Evolutionary conservation across 2,113 vertebrate species (phyloP).

Genomic region (Chloebia gouldiae): DNA sequence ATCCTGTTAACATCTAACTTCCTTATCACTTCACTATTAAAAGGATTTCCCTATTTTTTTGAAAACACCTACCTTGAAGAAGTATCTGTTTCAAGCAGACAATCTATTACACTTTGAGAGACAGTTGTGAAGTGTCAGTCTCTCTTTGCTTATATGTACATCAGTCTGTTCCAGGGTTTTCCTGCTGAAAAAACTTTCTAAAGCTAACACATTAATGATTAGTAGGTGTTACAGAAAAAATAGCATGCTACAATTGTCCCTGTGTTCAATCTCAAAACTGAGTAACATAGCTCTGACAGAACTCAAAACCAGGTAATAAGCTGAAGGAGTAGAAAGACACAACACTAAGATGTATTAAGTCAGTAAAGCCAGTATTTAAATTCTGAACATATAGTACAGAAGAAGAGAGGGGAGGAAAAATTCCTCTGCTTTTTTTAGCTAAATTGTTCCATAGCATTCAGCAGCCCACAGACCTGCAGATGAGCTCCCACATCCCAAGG

Average conservation of each 20-base stretch:
- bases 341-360: neutral
- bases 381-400: neutral
- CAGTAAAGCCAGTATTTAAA: neutral
- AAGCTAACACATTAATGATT: neutral
- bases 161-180: neutral
- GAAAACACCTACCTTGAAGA: neutral
- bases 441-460: neutral
- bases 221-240: neutral
- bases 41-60: neutral
- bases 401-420: neutral
- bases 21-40: neutral
- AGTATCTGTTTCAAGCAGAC: neutral
- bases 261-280: neutral
- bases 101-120: neutral
- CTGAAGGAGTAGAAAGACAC: neutral
- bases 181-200: neutral
- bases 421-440: neutral
- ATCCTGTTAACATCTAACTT: neutral
- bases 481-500: neutral
- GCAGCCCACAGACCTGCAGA: neutral
- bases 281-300: neutral
- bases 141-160: neutral
- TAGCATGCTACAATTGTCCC: neutral
- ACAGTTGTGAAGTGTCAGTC: neutral
- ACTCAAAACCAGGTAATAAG: neutral